A percentile compares a stretch with the other conserved stretches of the same genome.
Conservation (phyloP, 2,888 invertebrate genomes). For the Sussaba pulchella region DNA sequence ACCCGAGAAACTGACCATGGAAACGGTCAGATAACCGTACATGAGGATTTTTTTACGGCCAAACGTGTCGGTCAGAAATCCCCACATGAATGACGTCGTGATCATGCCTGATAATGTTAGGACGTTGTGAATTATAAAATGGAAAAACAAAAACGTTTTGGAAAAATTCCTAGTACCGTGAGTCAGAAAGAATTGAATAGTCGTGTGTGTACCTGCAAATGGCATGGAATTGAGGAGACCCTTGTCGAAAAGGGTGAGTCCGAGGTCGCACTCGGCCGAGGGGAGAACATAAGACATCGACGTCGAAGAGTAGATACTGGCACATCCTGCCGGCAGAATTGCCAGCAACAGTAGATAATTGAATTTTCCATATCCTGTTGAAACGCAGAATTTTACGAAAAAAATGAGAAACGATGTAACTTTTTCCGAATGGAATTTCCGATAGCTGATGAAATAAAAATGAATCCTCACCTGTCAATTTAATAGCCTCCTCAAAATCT, state of each 20-base stretch:
- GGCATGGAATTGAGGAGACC: conserved; percentile 86
- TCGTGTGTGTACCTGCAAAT: conserved; percentile 84
- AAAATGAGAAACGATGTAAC: background rate
- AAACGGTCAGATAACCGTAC: conserved; percentile 79
- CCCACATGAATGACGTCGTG: conserved; percentile 85
- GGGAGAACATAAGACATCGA: conserved; percentile 86
- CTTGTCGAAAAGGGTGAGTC: conserved; percentile 85
- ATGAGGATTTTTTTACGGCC: conserved; percentile 80
- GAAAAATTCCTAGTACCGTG: too few relatives aligned
- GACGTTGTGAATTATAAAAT: conserved; percentile 24
- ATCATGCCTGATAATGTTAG: conserved; percentile 84
- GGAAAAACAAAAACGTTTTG: conserved; percentile 22
- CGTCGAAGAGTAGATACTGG: conserved; percentile 86
- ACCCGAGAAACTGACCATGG: conserved; percentile 77
- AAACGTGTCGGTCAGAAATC: conserved; percentile 82
- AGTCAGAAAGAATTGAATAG: background rate
- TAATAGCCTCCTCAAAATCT: conserved; percentile 80
- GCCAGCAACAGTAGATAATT: conserved; percentile 85
- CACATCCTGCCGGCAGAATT: conserved; percentile 85
- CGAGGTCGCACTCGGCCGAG: conserved; percentile 86
- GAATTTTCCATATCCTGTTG: conserved; percentile 85
- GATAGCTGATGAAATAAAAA: background rate
- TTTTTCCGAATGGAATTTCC: background rate
- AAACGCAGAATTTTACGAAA: conserved; percentile 25
- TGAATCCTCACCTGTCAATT: conserved; percentile 73